These are phyloP conservation scores for Crocodylus rhombifer DNA, from an alignment of 2,797 vertebrate genomes.

Conservation along the genomic window DNA sequence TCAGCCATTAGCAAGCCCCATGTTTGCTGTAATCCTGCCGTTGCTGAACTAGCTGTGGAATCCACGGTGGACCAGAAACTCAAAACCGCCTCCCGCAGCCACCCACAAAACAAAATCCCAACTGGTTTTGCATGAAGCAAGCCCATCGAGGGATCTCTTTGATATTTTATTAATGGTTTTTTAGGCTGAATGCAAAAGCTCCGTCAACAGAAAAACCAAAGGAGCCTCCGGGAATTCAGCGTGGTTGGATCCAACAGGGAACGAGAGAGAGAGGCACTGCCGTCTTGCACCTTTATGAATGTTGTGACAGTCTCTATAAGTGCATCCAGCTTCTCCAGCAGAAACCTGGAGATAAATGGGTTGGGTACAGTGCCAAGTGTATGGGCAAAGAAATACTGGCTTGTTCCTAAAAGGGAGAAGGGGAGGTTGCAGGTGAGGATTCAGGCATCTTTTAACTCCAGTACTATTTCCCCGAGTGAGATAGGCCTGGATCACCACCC, in stretches of 20 bases:
- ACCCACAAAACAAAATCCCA: neutral
- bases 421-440: neutral
- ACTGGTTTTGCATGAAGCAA: neutral
- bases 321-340: neutral
- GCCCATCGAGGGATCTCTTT: neutral
- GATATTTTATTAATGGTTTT: neutral
- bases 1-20: neutral
- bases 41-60: neutral
- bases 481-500: neutral
- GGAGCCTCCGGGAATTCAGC: neutral
- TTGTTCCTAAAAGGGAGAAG: neutral
- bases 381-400: neutral
- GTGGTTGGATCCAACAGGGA: neutral
- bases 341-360: neutral
- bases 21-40: neutral
- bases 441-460: neutral
- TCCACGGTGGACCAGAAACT: neutral
- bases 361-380: neutral
- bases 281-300: neutral
- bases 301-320: slow-evolving; percentile 18
- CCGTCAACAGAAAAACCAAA: neutral
- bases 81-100: neutral
- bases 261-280: neutral
- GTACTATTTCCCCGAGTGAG: neutral
- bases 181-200: neutral